Percentiles rank a stretch among this genome's conserved stretches.
Evolutionary conservation across 2,888 invertebrate genomes (phyloP).

Genomic region (Dolichopus griseipennis): DNA sequence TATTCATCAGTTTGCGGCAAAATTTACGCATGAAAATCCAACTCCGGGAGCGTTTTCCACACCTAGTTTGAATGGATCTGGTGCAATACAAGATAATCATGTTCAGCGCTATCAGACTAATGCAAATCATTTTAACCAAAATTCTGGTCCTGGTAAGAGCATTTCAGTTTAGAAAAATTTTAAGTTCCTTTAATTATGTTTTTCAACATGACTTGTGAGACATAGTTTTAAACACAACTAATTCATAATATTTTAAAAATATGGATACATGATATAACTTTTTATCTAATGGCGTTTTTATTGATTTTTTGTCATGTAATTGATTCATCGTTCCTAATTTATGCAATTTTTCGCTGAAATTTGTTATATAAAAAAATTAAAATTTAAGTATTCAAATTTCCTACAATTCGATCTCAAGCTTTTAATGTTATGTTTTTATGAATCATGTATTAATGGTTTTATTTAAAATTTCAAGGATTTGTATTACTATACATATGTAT

Average conservation of each 20-base stretch:
- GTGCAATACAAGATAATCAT: slow-evolving; percentile 36
- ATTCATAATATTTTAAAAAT: neutral
- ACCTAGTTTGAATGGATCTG: slow-evolving; percentile 36
- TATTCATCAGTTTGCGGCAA: slow-evolving; percentile 44
- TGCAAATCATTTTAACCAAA: slow-evolving; percentile 44
- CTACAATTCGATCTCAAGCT: too few species aligned
- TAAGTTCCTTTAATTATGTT: neutral
- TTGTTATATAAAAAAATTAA: neutral
- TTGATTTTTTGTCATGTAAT: slow-evolving; percentile 27
- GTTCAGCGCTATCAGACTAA: slow-evolving; percentile 44
- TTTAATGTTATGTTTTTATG: too few species aligned
- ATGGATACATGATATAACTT: neutral
- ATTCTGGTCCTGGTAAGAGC: slow-evolving; percentile 26
- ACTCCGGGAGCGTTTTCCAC: slow-evolving; percentile 41
- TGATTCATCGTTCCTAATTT: neutral
- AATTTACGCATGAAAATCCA: slow-evolving; percentile 41
- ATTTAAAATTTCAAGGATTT: too few species aligned
- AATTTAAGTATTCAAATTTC: neutral
- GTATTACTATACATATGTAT: too few species aligned
- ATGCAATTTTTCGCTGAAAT: neutral
- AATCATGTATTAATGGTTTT: too few species aligned
- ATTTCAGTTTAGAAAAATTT: too few species aligned
- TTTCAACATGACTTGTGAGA: neutral
- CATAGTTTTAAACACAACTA: neutral
- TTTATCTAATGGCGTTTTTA: slow-evolving; percentile 29